Conservation (phyloP, 2,113 vertebrate genomes). For the Suricata suricatta region DNA sequence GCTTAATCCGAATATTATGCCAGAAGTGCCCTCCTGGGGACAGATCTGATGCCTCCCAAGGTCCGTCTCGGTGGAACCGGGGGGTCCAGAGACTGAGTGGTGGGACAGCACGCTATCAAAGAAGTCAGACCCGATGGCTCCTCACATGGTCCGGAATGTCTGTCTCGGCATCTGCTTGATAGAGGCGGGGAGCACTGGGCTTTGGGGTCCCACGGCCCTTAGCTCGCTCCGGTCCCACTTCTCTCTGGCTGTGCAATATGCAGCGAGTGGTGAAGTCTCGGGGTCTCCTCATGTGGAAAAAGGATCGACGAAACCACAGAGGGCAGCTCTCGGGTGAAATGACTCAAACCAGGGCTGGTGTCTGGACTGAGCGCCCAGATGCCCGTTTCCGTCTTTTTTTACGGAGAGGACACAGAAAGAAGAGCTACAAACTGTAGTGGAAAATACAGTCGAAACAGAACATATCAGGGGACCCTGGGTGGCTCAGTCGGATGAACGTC, state of each 20-base stretch:
- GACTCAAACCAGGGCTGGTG: not conserved
- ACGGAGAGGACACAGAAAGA: not conserved
- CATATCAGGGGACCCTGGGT: no score
- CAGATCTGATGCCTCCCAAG: not conserved
- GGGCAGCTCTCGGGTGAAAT: not conserved
- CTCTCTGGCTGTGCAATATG: not conserved
- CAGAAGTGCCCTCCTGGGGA: not conserved
- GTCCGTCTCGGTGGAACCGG: not conserved
- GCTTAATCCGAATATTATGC: not conserved
- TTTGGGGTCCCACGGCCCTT: not conserved
- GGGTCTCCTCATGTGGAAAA: not conserved
- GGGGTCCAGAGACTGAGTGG: not conserved
- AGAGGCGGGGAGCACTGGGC: not conserved
- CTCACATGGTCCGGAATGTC: not conserved
- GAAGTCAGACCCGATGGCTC: not conserved
- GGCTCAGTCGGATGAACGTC: no score
- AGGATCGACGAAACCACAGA: not conserved
- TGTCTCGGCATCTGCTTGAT: not conserved
- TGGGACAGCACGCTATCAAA: not conserved
- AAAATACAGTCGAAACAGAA: not conserved
- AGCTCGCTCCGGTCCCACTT: not conserved
- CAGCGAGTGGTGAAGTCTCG: not conserved
- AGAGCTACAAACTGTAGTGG: not conserved
- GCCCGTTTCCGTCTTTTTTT: not conserved
- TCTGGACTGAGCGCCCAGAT: not conserved